Percentiles rank a stretch among this genome's conserved stretches.
Evolutionary conservation across 2,797 vertebrate genomes (phyloP).

Genomic region (Apodemus agrarius): DNA sequence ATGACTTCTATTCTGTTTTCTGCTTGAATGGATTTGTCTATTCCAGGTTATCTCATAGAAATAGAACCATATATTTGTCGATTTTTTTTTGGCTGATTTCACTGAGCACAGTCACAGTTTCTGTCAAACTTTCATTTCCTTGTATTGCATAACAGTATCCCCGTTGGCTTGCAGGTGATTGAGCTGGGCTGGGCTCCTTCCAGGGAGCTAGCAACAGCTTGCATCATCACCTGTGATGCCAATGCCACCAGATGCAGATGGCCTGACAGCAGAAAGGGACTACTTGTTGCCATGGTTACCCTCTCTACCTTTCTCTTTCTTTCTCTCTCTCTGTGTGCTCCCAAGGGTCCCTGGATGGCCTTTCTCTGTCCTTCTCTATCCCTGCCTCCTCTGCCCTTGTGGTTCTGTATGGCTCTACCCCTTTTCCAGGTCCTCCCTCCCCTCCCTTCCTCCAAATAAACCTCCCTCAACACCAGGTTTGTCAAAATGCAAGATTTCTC

Average conservation of each 20-base stretch:
- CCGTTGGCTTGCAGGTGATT: not conserved
- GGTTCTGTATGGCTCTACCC: not conserved
- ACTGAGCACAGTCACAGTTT: not conserved
- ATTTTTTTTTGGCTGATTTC: not conserved
- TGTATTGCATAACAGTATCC: not conserved
- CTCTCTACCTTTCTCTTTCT: not conserved
- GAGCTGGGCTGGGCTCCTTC: not conserved
- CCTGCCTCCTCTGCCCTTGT: not conserved
- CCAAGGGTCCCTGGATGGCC: too few species aligned
- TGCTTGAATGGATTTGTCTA: slow-evolving; percentile 17
- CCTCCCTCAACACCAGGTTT: not conserved
- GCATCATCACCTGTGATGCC: too few species aligned
- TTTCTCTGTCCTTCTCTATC: not conserved
- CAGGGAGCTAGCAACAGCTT: not conserved
- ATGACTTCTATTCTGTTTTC: slow-evolving; percentile 12
- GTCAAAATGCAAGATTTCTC: not conserved
- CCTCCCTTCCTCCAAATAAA: not conserved
- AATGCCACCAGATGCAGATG: not conserved
- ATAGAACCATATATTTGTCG: slow-evolving; percentile 11
- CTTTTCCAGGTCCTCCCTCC: not conserved
- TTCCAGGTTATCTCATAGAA: not conserved
- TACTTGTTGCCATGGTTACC: not conserved
- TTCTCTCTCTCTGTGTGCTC: too few species aligned
- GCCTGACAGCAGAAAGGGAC: not conserved
- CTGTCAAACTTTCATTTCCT: not conserved